phyloP scores from a whole-genome alignment of 37 sponge, comb jelly and placozoan genomes.

The Petrosia ficiformis region DNA sequence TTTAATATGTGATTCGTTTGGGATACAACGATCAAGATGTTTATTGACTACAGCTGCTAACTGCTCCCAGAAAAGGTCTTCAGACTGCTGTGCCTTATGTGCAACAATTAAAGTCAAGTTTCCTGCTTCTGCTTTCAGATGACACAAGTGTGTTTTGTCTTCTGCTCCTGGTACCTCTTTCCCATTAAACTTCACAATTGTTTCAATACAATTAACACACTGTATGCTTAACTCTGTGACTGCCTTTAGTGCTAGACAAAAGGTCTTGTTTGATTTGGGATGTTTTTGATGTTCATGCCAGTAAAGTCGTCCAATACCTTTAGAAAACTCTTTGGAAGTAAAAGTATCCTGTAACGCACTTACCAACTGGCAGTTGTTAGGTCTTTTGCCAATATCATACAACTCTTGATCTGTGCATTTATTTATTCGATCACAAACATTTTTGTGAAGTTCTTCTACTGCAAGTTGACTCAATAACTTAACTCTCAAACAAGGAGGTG shows the following conservation, averaged over 20 bases:
- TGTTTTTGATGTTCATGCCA: conserved; percentile 1
- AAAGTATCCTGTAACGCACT: conserved; percentile 3
- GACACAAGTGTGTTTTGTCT: not conserved
- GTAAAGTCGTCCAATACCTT: conserved; percentile 34
- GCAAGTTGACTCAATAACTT: conserved; percentile 18
- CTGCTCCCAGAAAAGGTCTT: conserved; percentile 6
- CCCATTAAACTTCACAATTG: conserved; percentile 9
- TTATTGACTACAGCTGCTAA: conserved; percentile 1
- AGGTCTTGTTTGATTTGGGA: not conserved
- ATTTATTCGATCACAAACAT: not conserved
- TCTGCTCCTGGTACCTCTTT: conserved; percentile 10
- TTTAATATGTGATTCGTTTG: conserved; percentile 7
- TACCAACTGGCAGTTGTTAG: conserved; percentile 2
- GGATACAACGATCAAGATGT: not conserved
- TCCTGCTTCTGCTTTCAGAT: not conserved
- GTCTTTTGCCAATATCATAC: not conserved
- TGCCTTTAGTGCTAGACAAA: not conserved
- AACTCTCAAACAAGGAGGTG: conserved; percentile 41
- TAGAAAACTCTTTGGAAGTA: conserved; percentile 1
- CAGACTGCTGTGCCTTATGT: conserved; percentile 3
- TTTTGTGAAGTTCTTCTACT: conserved; percentile 28
- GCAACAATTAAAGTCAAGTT: conserved; percentile 8
- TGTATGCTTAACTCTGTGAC: not conserved
- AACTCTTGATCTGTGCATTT: conserved; percentile 32
- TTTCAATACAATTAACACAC: conserved; percentile 13